A percentile compares a stretch with the other conserved stretches of the same genome.
Evolutionary conservation across 2,888 invertebrate genomes (phyloP).

Genomic region (Frankliniella intonsa): DNA sequence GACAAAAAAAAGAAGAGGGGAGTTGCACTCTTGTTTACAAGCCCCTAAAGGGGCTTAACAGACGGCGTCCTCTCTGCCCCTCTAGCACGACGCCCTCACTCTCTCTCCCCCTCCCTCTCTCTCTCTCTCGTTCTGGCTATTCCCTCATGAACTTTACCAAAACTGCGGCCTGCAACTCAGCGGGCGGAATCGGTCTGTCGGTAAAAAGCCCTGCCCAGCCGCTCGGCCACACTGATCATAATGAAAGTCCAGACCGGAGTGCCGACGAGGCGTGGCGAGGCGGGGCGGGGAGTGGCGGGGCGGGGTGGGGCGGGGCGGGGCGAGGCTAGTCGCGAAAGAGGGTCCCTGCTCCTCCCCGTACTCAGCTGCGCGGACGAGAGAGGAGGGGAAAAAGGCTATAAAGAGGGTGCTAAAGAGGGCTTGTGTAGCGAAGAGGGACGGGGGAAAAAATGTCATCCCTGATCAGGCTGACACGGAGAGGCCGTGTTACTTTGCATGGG

Average conservation of each 20-base stretch:
- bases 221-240: no score
- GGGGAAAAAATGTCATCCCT: no score
- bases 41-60: neutral
- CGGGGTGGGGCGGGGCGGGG: neutral
- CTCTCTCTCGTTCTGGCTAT: neutral
- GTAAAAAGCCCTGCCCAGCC: no score
- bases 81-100: neutral
- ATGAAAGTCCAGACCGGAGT: neutral
- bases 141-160: neutral
- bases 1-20: neutral
- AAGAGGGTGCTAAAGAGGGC: no score
- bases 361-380: no score
- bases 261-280: neutral
- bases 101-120: neutral
- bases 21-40: slow-evolving; percentile 11
- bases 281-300: neutral
- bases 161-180: no score
- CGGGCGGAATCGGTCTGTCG: no score
- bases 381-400: no score
- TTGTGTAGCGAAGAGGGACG: no score
- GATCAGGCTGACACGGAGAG: no score
- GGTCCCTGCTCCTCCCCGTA: neutral
- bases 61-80: neutral
- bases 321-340: neutral
- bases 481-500: no score